Evolutionary conservation across 2,113 vertebrate genomes (phyloP).

Genomic region (Mola mola): DNA sequence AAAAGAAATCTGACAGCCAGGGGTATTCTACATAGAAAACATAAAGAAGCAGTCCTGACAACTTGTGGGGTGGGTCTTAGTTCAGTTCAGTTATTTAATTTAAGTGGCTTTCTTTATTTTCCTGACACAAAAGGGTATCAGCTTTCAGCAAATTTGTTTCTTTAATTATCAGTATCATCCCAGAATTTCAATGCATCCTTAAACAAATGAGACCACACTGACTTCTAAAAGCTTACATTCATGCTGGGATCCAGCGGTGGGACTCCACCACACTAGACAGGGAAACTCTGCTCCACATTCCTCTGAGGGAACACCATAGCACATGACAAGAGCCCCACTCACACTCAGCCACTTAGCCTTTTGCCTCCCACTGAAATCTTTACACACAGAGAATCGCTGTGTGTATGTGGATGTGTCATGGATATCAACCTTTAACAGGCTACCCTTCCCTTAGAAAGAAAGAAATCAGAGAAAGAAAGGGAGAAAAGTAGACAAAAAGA

Average conservation of each 20-base stretch:
- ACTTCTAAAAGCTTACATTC: slow-evolving; percentile 22
- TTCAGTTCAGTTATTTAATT: too few species aligned
- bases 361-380: slow-evolving; percentile 72
- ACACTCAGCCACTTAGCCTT: slow-evolving; percentile 61
- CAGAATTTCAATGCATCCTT: too few species aligned
- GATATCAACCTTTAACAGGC: slow-evolving; percentile 57
- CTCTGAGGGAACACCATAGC: slow-evolving; percentile 65
- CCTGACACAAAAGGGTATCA: too few species aligned
- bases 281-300: slow-evolving; percentile 69
- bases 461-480: slow-evolving; percentile 22
- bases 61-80: too few species aligned
- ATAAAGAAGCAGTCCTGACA: too few species aligned
- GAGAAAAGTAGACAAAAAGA: slow-evolving; percentile 2
- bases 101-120: too few species aligned
- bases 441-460: slow-evolving; percentile 35
- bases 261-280: slow-evolving; percentile 51
- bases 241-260: slow-evolving; percentile 24
- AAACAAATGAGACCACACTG: too few species aligned
- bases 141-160: too few species aligned
- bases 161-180: too few species aligned
- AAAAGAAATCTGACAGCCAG: too few species aligned
- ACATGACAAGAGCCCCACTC: slow-evolving; percentile 72
- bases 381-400: slow-evolving; percentile 60
- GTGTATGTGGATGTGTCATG: slow-evolving; percentile 56
- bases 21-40: too few species aligned